phyloP scores from a whole-genome alignment of 2,113 vertebrate species.

The Pelobates fuscus region DNA sequence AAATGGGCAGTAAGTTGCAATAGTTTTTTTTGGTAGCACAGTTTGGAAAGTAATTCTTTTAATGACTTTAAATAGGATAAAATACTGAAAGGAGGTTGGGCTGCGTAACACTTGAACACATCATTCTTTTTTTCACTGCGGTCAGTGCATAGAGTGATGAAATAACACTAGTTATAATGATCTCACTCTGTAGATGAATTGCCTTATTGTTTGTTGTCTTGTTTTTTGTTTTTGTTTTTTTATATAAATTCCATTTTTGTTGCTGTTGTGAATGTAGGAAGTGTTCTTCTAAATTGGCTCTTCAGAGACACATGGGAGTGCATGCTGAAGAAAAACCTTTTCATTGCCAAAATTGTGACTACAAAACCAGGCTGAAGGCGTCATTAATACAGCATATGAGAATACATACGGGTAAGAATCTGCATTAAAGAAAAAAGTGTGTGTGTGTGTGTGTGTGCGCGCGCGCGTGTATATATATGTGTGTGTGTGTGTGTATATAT shows the following conservation, averaged over 20 bases:
- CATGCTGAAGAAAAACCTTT: slow-evolving; percentile 64
- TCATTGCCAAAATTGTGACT: slow-evolving; percentile 61
- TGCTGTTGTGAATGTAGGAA: slow-evolving; percentile 60
- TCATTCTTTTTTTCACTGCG: too few species aligned
- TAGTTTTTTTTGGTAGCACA: too few species aligned
- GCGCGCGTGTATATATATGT: too few species aligned
- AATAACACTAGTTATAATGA: background rate
- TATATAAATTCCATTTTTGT: slow-evolving; percentile 53
- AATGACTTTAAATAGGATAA: too few species aligned
- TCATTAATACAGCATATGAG: slow-evolving; percentile 66
- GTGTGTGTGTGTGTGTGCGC: too few species aligned
- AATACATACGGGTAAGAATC: slow-evolving; percentile 61
- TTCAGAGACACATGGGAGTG: slow-evolving; percentile 66
- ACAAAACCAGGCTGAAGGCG: slow-evolving; percentile 65
- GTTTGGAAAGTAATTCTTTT: too few species aligned
- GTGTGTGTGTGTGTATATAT: too few species aligned
- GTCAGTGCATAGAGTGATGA: background rate
- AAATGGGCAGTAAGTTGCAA: too few species aligned
- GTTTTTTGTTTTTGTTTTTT: background rate
- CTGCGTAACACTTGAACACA: too few species aligned
- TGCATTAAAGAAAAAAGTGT: too few species aligned
- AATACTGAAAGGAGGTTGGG: too few species aligned
- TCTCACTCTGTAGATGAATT: background rate
- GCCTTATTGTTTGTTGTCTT: background rate
- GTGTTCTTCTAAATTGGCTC: slow-evolving; percentile 64